These are phyloP conservation scores for Myiagra hebetior DNA, from an alignment of 2,113 vertebrate species.

Conservation along the genomic window DNA sequence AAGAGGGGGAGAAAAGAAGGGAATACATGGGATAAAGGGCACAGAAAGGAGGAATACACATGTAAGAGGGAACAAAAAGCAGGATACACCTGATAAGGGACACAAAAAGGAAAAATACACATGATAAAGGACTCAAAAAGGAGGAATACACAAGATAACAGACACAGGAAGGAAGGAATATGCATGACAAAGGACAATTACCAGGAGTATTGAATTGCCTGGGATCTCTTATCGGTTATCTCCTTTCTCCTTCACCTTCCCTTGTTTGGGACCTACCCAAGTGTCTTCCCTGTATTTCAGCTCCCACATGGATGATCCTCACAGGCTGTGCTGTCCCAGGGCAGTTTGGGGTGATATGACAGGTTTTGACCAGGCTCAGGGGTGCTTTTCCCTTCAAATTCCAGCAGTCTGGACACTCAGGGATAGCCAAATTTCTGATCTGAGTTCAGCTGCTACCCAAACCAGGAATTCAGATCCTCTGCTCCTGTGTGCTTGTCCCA, in stretches of 20 bases:
- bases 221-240: neutral
- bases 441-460: fast-evolving
- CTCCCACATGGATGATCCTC: neutral
- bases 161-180: neutral
- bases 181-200: neutral
- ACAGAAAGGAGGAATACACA: neutral
- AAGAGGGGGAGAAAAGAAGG: neutral
- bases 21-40: neutral
- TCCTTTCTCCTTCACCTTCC: neutral
- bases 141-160: neutral
- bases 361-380: neutral
- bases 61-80: neutral
- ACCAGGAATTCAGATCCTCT: neutral
- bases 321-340: neutral
- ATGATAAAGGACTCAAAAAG: neutral
- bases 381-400: neutral
- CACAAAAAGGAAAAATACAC: neutral
- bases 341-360: neutral
- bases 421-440: no score
- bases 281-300: neutral
- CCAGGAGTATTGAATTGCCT: neutral
- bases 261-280: neutral
- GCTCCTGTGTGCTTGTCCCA: fast-evolving
- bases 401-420: neutral
- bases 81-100: neutral